Base-by-base conservation (phyloP, 2,888 invertebrate species). In the Ethmia dodecea region DNA sequence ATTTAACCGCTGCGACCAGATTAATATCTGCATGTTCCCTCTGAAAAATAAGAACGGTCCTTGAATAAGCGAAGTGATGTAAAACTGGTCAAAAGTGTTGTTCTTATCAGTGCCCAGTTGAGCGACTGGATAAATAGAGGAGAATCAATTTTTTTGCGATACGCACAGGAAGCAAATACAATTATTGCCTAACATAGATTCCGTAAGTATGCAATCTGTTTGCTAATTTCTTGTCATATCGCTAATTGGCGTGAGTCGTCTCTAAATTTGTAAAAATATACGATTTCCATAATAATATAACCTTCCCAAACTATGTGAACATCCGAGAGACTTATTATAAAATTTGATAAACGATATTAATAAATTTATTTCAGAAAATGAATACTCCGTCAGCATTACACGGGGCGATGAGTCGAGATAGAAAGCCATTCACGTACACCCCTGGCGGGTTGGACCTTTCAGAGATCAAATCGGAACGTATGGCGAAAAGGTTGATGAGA, bases 351-450 rank as follows among this genome's bases (percentile, higher is more conserved):
- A 46, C 67, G 67, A 66, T 42, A 36, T 42, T 33, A 44, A 36
- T 52, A 54, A 60, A 64, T 56, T 68, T 67, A 66, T 83, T 79
- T 70, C 79, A 81, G 81, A 61, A 64, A 46, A 86, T 86, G 86
- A 83, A 94, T 76, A 94, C 95, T 30, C 96, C 97, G 38, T 90
- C 93, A 43, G 95, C 94, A 47, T 91, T 97, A 39, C 93, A 94
- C 65, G 92, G 94, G 74, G 96, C 96, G 30, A 93, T 95, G 93
- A 93, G 92, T 69, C 94, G 95, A 78, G 96, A 97, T 72, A 95
- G 96, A 69, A 97, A 97, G 75, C 97, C 97, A 20, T 97, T 97
- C 72, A 97, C 97, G 13, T 97, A 97, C 72, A 95, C 96, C 15
- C 97, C 97, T 1, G 96, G 97, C 8, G 97, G 97, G 55, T 88